Percentiles rank a stretch among this genome's conserved stretches.
phyloP scores from a whole-genome alignment of 2,797 vertebrate genomes.

The Tapera naevia region DNA sequence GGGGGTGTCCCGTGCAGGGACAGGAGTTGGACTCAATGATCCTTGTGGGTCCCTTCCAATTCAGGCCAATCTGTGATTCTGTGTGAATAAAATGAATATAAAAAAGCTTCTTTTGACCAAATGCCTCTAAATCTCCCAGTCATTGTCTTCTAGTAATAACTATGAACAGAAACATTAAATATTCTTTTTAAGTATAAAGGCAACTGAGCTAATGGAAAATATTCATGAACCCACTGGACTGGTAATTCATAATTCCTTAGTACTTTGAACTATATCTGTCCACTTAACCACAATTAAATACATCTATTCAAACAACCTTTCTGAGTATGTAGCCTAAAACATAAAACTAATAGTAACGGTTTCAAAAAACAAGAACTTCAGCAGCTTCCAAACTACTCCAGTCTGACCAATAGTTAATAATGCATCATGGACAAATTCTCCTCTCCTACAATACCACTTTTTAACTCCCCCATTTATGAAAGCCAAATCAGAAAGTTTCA shows the following conservation, averaged over 20 bases:
- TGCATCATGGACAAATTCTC: background rate
- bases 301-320: background rate
- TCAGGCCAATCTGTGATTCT: no score
- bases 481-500: background rate
- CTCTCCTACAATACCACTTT: background rate
- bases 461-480: background rate
- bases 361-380: background rate
- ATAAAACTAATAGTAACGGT: background rate
- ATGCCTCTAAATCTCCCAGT: background rate
- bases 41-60: no score
- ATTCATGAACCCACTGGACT: background rate
- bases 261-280: background rate
- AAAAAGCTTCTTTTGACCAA: background rate
- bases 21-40: no score
- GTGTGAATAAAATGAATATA: background rate
- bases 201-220: background rate
- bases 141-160: background rate
- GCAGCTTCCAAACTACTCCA: background rate
- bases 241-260: background rate
- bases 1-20: no score
- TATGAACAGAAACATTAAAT: background rate
- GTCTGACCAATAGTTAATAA: background rate
- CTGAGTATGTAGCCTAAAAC: background rate
- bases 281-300: background rate
- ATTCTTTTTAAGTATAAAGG: background rate